phyloP scores from a whole-genome alignment of 2,888 invertebrate species.

The Oasisia sp. region DNA sequence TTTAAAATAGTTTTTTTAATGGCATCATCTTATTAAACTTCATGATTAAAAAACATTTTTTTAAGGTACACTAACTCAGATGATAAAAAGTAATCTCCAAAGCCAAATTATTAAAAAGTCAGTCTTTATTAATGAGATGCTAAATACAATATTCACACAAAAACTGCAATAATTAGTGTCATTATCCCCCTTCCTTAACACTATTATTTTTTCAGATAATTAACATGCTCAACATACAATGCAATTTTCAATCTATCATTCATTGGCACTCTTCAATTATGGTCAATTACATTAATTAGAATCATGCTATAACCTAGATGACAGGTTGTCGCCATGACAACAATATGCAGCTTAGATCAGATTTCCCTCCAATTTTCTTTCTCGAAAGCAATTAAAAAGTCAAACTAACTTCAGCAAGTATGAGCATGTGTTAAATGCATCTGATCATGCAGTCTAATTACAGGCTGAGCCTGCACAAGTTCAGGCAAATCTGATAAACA shows the following conservation, averaged over 20 bases:
- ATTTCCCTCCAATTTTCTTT: slow-evolving; percentile 3
- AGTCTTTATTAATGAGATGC: background rate
- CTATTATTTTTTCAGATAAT: background rate
- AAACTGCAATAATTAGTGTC: background rate
- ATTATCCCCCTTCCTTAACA: background rate
- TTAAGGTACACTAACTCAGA: no score
- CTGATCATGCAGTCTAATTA: background rate
- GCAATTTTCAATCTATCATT: background rate
- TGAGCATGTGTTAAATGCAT: background rate
- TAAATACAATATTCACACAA: background rate
- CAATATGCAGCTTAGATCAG: slow-evolving; percentile 9
- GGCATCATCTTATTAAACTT: no score
- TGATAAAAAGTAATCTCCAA: background rate
- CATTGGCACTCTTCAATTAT: background rate
- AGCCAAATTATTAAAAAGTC: background rate
- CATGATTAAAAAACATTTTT: no score
- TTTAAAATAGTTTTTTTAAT: no score
- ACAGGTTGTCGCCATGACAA: background rate
- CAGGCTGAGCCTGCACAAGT: background rate
- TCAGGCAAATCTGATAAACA: background rate
- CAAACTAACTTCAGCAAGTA: background rate
- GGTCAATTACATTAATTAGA: background rate
- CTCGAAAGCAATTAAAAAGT: slow-evolving; percentile 7
- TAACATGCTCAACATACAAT: background rate
- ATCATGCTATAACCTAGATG: background rate